Evolutionary conservation across 64 coral and sea anemone species (phyloP), one percentile per base, ranked within the genome.

Genomic region (Actinia tenebrosa): DNA sequence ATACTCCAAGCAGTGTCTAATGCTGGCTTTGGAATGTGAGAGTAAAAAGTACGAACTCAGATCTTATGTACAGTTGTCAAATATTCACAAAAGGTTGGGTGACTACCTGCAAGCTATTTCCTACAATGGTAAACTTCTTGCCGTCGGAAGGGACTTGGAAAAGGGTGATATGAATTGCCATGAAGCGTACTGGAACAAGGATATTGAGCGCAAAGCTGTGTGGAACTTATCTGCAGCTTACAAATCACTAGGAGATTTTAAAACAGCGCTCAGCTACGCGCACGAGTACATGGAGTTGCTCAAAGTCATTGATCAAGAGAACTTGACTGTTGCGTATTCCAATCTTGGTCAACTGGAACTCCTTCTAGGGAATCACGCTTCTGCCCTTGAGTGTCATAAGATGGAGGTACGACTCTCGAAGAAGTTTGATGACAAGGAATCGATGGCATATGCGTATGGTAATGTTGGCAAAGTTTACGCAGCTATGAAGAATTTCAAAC

Each of bases 141-240:
- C 88, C 30, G 86, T 97, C 71, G 94, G 94, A 88, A 89, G 88
- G 56, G 94, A 97, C 81, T 80, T 97, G 19, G 62, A 64, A 80
- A 93, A 87, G 25, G 84, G 23, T 15, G 60, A 45, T 16, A 44
- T n/a, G 69, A 61, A 66, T 56, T 64, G 75, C 16, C 64, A 85
- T 68, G 22, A 87, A 37, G 66, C 45, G 22, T 92, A 86, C 25
- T 97, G 94, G 94, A 97, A 93, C 86, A 77, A 19, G 46, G 88
- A 88, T 78, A 78, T 90, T 42, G 91, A 97, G 72, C 75, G 94
- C 17, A 97, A 77, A 47, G 88, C 94, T 79, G 58, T 97, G 25
- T 97, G 94, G 94, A 97, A 97, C 45, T 86, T 93, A 61, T 87
- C 86, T 7, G 69, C 60, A 72, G 91, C 91, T 15, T 97, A 97